phyloP scores from a whole-genome alignment of 2,797 vertebrate species.

The Antennarius maculatus region DNA sequence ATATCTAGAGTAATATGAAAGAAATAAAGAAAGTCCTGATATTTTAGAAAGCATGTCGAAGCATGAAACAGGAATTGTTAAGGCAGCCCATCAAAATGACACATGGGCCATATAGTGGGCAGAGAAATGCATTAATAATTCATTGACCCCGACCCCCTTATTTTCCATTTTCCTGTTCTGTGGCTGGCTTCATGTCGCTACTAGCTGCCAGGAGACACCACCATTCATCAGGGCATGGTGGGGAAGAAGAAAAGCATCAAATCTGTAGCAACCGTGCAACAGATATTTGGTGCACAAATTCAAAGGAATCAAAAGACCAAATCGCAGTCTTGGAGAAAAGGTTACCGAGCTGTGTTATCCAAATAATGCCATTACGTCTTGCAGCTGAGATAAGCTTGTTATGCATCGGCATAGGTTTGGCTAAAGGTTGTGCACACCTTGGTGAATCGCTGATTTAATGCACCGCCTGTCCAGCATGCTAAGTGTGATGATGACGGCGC shows the following conservation, averaged over 20 bases:
- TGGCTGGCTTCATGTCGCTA: slow-evolving; percentile 57
- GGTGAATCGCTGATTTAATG: not conserved
- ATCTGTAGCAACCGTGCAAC: slow-evolving; percentile 3
- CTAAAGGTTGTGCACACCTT: not conserved
- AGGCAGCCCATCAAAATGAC: slow-evolving; percentile 56
- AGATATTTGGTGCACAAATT: slow-evolving; percentile 8
- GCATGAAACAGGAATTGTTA: slow-evolving; percentile 43
- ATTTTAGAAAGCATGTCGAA: slow-evolving; percentile 35
- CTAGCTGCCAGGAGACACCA: slow-evolving; percentile 28
- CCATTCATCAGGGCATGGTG: slow-evolving; percentile 44
- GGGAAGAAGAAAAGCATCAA: slow-evolving; percentile 23
- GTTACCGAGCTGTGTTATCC: not conserved
- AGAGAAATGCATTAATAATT: slow-evolving; percentile 70
- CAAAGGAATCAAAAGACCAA: not conserved
- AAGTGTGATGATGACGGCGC: no score
- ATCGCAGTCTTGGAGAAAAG: not conserved
- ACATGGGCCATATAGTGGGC: slow-evolving; percentile 61
- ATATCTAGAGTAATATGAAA: not conserved
- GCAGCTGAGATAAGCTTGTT: not conserved
- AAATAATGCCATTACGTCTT: not conserved
- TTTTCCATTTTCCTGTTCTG: slow-evolving; percentile 57
- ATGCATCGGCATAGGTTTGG: not conserved
- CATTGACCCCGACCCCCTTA: slow-evolving; percentile 44
- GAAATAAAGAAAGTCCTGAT: slow-evolving; percentile 3
- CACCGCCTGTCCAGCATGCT: not conserved